phyloP scores from a whole-genome alignment of 2,797 vertebrate genomes.

The Cyprinella venusta region DNA sequence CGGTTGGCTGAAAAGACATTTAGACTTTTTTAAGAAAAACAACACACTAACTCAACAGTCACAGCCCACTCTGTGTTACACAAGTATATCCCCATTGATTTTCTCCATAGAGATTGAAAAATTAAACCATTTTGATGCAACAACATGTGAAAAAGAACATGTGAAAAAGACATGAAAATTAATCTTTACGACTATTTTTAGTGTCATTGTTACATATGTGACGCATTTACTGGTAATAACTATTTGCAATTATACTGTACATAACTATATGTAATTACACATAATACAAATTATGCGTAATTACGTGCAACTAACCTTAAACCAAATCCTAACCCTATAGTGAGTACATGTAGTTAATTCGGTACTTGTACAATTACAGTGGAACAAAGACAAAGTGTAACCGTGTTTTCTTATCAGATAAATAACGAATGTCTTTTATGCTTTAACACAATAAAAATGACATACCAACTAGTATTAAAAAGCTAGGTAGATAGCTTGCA shows the following conservation, averaged over 20 bases:
- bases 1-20: conserved; percentile 75
- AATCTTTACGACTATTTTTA: neutral
- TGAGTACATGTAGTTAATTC: no score
- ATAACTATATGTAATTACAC: no score
- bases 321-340: no score
- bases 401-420: neutral
- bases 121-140: neutral
- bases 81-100: neutral
- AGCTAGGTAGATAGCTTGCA: neutral
- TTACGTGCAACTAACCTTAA: no score
- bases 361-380: no score
- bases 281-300: no score
- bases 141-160: no score
- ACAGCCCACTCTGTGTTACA: neutral
- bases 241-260: no score
- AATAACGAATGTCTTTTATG: neutral
- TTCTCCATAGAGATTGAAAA: neutral
- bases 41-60: neutral
- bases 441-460: neutral
- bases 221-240: no score
- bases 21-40: conserved; percentile 8
- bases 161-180: neutral
- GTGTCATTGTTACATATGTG: no score
- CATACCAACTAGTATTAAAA: neutral
- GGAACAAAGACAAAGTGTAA: no score